phyloP scores from a whole-genome alignment of 2,113 vertebrate species.

The Lophius piscatorius region DNA sequence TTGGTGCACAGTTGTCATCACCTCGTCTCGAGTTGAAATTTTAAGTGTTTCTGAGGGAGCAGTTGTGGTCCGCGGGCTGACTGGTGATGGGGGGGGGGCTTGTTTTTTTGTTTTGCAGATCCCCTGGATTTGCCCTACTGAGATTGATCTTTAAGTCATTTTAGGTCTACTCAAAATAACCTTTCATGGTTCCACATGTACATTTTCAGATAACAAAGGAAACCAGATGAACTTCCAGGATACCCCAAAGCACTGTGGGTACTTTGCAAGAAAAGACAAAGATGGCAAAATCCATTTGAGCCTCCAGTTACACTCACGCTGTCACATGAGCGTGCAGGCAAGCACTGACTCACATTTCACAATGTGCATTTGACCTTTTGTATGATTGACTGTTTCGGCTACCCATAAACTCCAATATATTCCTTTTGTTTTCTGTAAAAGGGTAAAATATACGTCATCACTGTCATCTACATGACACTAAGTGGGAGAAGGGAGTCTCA shows the following conservation, averaged over 20 bases:
- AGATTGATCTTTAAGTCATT: conserved; percentile 13
- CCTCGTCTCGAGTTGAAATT: conserved; percentile 36
- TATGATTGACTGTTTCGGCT: conserved; percentile 42
- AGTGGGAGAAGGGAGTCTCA: conserved; percentile 57
- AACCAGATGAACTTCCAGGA: conserved; percentile 55
- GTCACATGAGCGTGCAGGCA: conserved; percentile 77
- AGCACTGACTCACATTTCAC: conserved; percentile 58
- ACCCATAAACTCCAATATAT: conserved; percentile 23
- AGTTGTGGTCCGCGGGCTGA: conserved; percentile 3
- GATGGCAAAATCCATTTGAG: conserved; percentile 65
- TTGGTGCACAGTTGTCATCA: conserved; percentile 50
- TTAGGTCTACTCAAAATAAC: conserved; percentile 2
- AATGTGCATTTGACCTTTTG: conserved; percentile 51
- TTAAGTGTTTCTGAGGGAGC: conserved; percentile 18
- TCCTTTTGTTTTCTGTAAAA: conserved; percentile 42
- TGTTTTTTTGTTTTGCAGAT: conserved; percentile 26
- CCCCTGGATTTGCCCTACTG: neutral
- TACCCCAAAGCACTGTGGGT: conserved; percentile 76
- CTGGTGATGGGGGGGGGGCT: neutral
- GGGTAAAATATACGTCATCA: conserved; percentile 62
- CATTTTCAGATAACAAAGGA: conserved; percentile 57
- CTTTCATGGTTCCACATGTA: conserved; percentile 7
- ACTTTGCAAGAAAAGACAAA: conserved; percentile 59
- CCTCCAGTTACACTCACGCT: conserved; percentile 68
- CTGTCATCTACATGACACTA: conserved; percentile 60